Conservation (phyloP, 2,113 vertebrate genomes). For the Sinocyclocheilus maitianheensis region DNA sequence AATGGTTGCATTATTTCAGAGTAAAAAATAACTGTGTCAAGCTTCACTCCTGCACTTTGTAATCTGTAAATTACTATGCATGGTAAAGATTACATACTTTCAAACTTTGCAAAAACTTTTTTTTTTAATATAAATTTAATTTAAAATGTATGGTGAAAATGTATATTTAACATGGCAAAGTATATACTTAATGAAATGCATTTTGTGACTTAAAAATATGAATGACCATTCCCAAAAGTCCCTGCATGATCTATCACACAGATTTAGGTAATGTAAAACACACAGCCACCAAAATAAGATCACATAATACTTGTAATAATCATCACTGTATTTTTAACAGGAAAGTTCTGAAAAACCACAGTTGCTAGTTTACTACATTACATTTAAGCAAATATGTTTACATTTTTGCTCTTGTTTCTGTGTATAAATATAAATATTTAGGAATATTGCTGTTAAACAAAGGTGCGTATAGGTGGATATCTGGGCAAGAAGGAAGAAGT, state of each 20-base stretch:
- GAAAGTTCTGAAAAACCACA: background rate
- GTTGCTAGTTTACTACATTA: background rate
- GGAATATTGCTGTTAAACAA: background rate
- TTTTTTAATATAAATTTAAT: no score
- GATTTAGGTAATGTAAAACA: background rate
- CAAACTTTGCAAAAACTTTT: background rate
- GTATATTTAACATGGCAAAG: background rate
- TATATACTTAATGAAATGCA: no score
- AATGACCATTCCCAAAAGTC: background rate
- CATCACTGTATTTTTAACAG: background rate
- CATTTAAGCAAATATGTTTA: no score
- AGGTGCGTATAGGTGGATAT: background rate
- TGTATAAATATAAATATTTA: background rate
- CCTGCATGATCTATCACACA: background rate
- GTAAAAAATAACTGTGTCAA: background rate
- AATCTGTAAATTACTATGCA: no score
- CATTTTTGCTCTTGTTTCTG: background rate
- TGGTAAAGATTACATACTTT: background rate
- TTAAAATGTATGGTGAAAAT: no score
- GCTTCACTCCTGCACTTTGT: background rate
- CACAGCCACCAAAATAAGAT: background rate
- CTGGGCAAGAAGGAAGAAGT: no score
- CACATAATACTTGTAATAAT: background rate
- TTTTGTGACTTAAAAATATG: background rate
- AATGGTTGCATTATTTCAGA: background rate